These are phyloP conservation scores for Hydraecia micacea DNA, from an alignment of 2,888 invertebrate species.

Conservation along the genomic window DNA sequence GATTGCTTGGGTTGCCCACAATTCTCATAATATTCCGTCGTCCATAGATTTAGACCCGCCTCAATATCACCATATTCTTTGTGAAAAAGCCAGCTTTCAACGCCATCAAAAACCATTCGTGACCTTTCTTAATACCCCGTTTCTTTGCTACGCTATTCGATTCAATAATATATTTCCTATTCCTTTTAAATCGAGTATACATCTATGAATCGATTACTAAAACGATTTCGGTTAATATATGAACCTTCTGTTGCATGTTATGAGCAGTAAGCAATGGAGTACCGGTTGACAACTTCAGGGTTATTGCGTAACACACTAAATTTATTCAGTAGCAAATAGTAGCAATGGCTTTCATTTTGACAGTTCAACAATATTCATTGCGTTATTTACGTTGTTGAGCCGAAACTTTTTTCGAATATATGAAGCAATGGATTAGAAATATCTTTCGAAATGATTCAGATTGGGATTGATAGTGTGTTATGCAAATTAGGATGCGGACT, in stretches of 20 bases:
- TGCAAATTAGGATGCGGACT: too few relatives aligned
- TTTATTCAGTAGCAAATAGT: background rate
- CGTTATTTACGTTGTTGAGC: too few relatives aligned
- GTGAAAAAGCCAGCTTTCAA: conserved; percentile 39
- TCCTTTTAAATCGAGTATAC: conserved; percentile 18
- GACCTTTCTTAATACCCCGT: conserved; percentile 37
- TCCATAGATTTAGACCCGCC: conserved; percentile 15
- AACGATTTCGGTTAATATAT: background rate
- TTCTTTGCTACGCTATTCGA: conserved; percentile 37
- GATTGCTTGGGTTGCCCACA: conserved; percentile 9
- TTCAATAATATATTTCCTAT: conserved; percentile 34
- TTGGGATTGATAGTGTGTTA: too few relatives aligned
- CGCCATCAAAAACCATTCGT: conserved; percentile 51
- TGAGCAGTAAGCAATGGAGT: background rate
- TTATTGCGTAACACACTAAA: background rate
- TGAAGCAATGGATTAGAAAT: too few relatives aligned
- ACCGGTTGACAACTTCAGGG: background rate
- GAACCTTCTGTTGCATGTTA: background rate
- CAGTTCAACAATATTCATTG: too few relatives aligned
- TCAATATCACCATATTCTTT: conserved; percentile 55
- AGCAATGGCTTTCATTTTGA: background rate
- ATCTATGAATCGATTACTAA: conserved; percentile 19
- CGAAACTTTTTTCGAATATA: too few relatives aligned
- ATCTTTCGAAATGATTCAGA: too few relatives aligned
- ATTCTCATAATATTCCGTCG: conserved; percentile 21